Evolutionary conservation across 2,888 invertebrate species (phyloP), one percentile per base, ranked within the genome.

Genomic region (Torymus auratus): DNA sequence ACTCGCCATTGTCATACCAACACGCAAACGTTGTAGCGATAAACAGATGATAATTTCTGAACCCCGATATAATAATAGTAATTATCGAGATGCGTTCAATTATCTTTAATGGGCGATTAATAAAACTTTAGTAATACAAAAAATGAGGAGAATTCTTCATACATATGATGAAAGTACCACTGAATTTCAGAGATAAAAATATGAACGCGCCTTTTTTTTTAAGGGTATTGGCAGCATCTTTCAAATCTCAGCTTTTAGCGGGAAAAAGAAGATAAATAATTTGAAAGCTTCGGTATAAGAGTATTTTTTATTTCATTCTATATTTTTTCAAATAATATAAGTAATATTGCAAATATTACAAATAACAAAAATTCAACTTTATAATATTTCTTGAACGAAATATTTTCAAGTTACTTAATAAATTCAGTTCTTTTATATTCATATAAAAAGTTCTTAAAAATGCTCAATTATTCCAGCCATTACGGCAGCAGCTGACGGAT

Each of bases 201-300:
- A 50, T 23, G 23, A 62, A 23, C 73, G 78, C 81, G 81, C 77
- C 70, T 53, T 81, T 81, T 81, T 78, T 81, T 72, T 71, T 41
- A 70, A 58, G n/a, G 10, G 60, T 53, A 67, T 78, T 81, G 81
- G 81, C 41, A 81, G n/a, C n/a, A 17, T 41, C n/a, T 41, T 41
- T 41, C 7, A 5, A 41, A 41, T 64, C 1, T 17, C 2, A 17
- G 41, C 5, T 58, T 62, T 52, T 52, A 62, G 72, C 72, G 72
- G 72, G 70, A 64, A 60, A 12, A 13, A 41, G 41, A 41, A 41
- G 7, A 41, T 41, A 41, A 41, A 41, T 7, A 1, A 41, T 41
- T 7, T 10, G 7, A 41, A 41, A 41, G 41, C 41, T 41, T 41
- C 7, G 7, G 41, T 41, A 41, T 41, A 28, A 28, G 41, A 41